Evolutionary conservation across 2,113 vertebrate genomes (phyloP).

Genomic region (Natator depressus): DNA sequence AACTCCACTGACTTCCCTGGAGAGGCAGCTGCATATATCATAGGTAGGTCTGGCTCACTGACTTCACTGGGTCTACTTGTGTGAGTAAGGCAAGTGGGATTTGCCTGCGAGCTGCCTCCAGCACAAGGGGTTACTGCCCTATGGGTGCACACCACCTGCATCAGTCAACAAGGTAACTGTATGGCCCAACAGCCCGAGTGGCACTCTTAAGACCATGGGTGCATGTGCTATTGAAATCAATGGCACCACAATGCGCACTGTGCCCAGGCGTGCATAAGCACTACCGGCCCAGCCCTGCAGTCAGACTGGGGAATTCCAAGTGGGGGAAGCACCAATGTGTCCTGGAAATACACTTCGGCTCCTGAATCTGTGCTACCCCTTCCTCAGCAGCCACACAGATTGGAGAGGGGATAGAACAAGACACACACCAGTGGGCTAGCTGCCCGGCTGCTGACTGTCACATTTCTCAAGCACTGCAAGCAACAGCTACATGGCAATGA

Average conservation of each 20-base stretch:
- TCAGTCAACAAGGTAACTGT: background rate
- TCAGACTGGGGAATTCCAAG: fast-evolving
- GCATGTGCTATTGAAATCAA: background rate
- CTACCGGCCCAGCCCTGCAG: background rate
- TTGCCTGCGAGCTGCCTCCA: background rate
- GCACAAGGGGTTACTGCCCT: fast-evolving
- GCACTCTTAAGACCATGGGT: background rate
- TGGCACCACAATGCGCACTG: fast-evolving
- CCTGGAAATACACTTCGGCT: background rate
- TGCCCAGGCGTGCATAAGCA: fast-evolving
- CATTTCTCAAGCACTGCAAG: fast-evolving
- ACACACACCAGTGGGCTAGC: background rate
- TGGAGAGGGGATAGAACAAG: background rate
- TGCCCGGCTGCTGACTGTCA: background rate
- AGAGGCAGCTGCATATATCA: background rate
- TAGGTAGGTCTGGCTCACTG: fast-evolving
- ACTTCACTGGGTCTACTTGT: background rate
- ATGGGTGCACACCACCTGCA: background rate
- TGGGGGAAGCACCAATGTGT: fast-evolving
- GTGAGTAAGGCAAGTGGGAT: background rate
- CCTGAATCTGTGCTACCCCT: background rate
- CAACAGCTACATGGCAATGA: background rate
- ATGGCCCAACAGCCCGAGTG: fast-evolving
- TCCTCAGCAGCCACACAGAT: background rate
- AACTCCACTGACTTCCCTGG: background rate